Percentiles rank a stretch among this genome's conserved stretches.
Evolutionary conservation across 1,140 invertebrate species (phyloP).

Genomic region (Microvelia longipes): DNA sequence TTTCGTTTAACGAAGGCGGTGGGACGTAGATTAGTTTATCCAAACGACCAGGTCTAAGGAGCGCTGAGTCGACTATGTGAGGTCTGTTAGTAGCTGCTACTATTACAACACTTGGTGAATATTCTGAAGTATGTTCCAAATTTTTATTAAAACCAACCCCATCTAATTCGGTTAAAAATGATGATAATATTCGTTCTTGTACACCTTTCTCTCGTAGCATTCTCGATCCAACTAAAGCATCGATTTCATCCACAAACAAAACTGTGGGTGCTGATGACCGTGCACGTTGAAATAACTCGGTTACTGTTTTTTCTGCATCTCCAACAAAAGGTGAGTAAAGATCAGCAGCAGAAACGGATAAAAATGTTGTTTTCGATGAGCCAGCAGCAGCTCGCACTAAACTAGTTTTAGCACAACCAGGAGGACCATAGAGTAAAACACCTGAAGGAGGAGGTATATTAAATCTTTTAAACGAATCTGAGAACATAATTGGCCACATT

Average conservation of each 20-base stretch:
- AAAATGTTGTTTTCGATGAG: slow-evolving; percentile 41
- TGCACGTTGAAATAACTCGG: slow-evolving; percentile 47
- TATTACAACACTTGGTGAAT: slow-evolving; percentile 37
- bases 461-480: slow-evolving; percentile 1
- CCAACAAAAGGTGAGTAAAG: slow-evolving; percentile 51
- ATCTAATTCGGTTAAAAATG: slow-evolving; percentile 53
- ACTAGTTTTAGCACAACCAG: slow-evolving; percentile 59
- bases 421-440: slow-evolving; percentile 55
- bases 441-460: slow-evolving; percentile 33
- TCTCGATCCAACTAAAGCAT: slow-evolving; percentile 43
- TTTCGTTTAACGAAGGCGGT: slow-evolving; percentile 43
- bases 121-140: neutral
- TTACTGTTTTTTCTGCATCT: slow-evolving; percentile 43
- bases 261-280: slow-evolving; percentile 47
- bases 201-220: slow-evolving; percentile 33
- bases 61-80: slow-evolving; percentile 58
- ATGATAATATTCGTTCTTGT: slow-evolving; percentile 44
- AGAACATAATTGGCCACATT: slow-evolving; percentile 2
- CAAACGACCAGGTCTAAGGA: slow-evolving; percentile 57
- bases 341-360: slow-evolving; percentile 45
- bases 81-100: slow-evolving; percentile 63
- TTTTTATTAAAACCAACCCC: slow-evolving; percentile 35
- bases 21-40: slow-evolving; percentile 60
- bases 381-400: slow-evolving; percentile 48
- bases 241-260: slow-evolving; percentile 62